Base-by-base conservation (phyloP, 2,113 vertebrate genomes). In the Perca fluviatilis region DNA sequence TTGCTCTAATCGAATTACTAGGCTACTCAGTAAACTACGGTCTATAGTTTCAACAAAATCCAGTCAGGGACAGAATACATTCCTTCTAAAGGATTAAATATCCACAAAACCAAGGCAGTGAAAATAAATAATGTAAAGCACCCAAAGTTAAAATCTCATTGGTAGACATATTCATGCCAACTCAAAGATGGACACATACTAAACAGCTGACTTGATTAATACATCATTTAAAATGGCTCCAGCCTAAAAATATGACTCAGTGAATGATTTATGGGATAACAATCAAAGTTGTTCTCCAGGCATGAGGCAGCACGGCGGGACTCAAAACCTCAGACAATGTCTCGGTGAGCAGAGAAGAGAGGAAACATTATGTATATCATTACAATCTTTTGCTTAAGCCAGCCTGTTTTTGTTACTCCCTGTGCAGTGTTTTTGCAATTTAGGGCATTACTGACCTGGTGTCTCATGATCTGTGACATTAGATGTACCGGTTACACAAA, bases 251-350 rank as follows among this genome's bases (percentile, higher is more conserved):
- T 88, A 90, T 76, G 80, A 84, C 61, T 66, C 69, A 15, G 36
- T 92, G 77, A 89, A 89, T 91, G 66, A 89, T 93, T 89, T 79
- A 93, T 89, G 80, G 80, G 65, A 86, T 79, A 79, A 86, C 87
- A 91, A 88, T 93, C 87, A 86, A 82, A 90, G 84, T 80, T 72
- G 71, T 86, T 88, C 75, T 87, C 21, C 83, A 74, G 82, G 74
- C 82, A 70, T 74, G 75, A 78, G 67, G 82, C 76, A 51, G 86
- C 68, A 49, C 62, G 30, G 79, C 54, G 19, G 81, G 83, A 71
- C 50, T 60, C 25, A 76, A 77, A 84, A 75, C 77, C 69, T 77
- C 74, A 54, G 66, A 88, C 71, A 65, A 75, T 57, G 79, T 70
- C 75, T 78, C 7, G 33, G 43, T 49, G 50, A 80, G 85, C 75